Evolutionary conservation across 2,888 invertebrate genomes (phyloP).

Genomic region (Drosophila prostipennis): DNA sequence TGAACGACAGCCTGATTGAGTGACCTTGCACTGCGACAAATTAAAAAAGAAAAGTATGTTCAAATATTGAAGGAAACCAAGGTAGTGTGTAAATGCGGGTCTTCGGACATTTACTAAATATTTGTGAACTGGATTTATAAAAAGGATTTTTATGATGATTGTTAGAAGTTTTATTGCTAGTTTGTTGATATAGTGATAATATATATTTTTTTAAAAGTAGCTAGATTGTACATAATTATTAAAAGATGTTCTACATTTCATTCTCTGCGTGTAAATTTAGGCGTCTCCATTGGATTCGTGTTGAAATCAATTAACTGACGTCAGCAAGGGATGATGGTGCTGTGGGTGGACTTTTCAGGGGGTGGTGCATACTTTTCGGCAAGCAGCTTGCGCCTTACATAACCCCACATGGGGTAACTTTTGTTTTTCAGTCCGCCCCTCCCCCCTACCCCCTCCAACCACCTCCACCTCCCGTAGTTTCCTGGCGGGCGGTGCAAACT

Average conservation of each 20-base stretch:
- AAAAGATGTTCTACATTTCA: no score
- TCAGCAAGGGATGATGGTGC: slow-evolving; percentile 34
- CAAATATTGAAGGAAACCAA: no score
- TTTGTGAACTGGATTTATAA: no score
- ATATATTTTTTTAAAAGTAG: no score
- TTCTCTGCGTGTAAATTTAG: slow-evolving; percentile 13
- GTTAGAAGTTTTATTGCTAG: no score
- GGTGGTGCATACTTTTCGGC: slow-evolving; percentile 43
- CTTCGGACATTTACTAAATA: no score
- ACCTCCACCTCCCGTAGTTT: background rate
- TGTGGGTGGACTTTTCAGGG: background rate
- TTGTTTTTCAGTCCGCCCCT: slow-evolving; percentile 9
- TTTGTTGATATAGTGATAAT: no score
- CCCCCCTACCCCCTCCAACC: background rate
- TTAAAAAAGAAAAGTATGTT: background rate
- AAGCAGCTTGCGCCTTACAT: slow-evolving; percentile 28
- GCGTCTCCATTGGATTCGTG: slow-evolving; percentile 8
- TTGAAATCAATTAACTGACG: slow-evolving; percentile 63
- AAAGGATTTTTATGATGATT: no score
- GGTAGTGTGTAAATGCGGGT: background rate
- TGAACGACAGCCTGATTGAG: slow-evolving; percentile 21
- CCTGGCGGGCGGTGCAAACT: slow-evolving; percentile 14
- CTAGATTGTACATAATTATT: no score
- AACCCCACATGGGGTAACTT: slow-evolving; percentile 17
- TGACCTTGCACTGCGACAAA: slow-evolving; percentile 20